These are phyloP conservation scores for Phalanger gymnotis DNA, from an alignment of 2,797 vertebrate species.

Conservation along the genomic window DNA sequence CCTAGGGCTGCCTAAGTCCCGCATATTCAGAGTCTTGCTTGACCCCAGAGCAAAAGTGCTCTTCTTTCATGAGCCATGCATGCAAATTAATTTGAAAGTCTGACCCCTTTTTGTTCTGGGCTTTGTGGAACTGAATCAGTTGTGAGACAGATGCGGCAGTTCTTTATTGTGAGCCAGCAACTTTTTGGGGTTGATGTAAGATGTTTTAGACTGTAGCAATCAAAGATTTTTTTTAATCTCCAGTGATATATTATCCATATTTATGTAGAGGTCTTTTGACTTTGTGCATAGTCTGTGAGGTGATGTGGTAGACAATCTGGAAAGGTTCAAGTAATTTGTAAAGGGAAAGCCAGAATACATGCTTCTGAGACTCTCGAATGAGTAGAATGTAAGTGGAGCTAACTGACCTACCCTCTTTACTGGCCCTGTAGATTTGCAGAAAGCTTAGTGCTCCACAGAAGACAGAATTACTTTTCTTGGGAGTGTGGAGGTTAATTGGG, in stretches of 20 bases:
- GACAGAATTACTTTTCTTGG: not conserved
- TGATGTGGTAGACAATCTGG: not conserved
- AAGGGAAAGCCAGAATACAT: slow-evolving; percentile 4
- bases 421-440: not conserved
- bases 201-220: not conserved
- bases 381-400: not conserved
- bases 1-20: not conserved
- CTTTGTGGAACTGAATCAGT: not conserved
- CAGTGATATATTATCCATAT: not conserved
- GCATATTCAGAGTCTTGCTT: not conserved
- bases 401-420: not conserved
- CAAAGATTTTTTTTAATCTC: not conserved
- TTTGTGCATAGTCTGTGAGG: not conserved
- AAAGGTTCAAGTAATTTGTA: not conserved
- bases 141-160: not conserved
- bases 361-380: slow-evolving; percentile 15
- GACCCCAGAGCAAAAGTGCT: not conserved
- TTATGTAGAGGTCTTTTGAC: slow-evolving; percentile 2
- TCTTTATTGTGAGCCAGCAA: not conserved
- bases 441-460: not conserved
- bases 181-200: not conserved
- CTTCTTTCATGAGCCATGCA: not conserved
- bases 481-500: not conserved
- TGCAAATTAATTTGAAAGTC: not conserved
- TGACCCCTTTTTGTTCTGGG: not conserved